Evolutionary conservation across 2,888 invertebrate species (phyloP).

Genomic region (Leptopterna dolabrata): DNA sequence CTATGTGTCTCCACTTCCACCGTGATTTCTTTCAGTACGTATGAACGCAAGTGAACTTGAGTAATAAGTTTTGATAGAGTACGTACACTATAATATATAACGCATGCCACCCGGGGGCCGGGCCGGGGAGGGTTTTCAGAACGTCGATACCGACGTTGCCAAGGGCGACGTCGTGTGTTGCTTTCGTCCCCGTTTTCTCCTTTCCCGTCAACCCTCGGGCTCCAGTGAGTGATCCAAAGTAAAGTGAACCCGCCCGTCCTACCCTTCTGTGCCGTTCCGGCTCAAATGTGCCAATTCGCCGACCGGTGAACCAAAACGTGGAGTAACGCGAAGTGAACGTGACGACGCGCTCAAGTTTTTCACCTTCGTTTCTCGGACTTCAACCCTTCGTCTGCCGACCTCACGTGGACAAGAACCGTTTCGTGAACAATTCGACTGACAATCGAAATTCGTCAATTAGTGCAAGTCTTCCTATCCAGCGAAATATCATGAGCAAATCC

Average conservation of each 20-base stretch:
- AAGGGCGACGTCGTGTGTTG: conserved; percentile 9
- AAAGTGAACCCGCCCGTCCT: background rate
- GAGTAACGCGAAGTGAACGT: background rate
- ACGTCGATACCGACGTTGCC: conserved; percentile 1
- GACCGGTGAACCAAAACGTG: background rate
- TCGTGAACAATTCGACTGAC: too few relatives aligned
- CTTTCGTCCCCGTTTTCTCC: background rate
- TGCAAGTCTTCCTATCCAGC: too few relatives aligned
- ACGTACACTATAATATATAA: background rate
- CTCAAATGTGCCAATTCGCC: background rate
- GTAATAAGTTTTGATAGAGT: background rate
- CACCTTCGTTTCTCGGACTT: too few relatives aligned
- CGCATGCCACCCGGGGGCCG: background rate
- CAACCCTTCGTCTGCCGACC: too few relatives aligned
- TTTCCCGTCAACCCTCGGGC: background rate
- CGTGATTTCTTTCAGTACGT: too few relatives aligned
- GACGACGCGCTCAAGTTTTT: background rate
- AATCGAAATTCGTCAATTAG: too few relatives aligned
- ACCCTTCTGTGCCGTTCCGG: background rate
- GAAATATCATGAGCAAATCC: too few relatives aligned
- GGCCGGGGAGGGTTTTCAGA: background rate
- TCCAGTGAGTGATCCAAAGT: background rate
- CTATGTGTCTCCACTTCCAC: too few relatives aligned
- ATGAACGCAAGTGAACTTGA: too few relatives aligned
- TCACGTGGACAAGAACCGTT: too few relatives aligned